A percentile compares a stretch with the other conserved stretches of the same genome.
Evolutionary conservation across 2,113 vertebrate species (phyloP).

Genomic region (Campylomormyrus tamandua): DNA sequence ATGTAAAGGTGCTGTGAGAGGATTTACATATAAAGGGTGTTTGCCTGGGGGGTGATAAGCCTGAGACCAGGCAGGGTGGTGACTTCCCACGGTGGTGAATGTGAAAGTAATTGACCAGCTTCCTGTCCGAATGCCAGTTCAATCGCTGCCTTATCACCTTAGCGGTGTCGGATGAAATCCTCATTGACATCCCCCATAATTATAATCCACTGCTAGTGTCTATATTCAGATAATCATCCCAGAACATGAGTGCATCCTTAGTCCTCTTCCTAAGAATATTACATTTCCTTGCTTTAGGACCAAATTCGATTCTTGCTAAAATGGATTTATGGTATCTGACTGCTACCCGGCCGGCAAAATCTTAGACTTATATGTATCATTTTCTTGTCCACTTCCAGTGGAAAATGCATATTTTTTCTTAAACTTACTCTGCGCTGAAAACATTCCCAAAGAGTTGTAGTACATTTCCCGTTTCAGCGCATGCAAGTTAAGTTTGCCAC

Average conservation of each 20-base stretch:
- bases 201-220: not conserved
- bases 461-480: not conserved
- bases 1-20: not conserved
- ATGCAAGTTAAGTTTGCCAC: not conserved
- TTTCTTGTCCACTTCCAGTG: not conserved
- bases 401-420: not conserved
- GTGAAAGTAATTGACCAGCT: not conserved
- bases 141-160: not conserved
- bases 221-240: not conserved
- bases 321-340: not conserved
- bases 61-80: not conserved
- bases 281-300: not conserved
- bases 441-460: not conserved
- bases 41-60: not conserved
- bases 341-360: not conserved
- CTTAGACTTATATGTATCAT: not conserved
- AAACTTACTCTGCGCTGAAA: too few species aligned
- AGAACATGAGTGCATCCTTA: not conserved
- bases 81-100: not conserved
- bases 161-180: not conserved
- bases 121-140: not conserved
- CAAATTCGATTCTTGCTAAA: not conserved
- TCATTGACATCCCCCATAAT: not conserved
- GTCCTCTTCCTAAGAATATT: not conserved
- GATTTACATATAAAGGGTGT: not conserved